Percentiles rank a stretch among this genome's conserved stretches.
Conservation (phyloP, 2,797 vertebrate species). For the Morelia viridis region DNA sequence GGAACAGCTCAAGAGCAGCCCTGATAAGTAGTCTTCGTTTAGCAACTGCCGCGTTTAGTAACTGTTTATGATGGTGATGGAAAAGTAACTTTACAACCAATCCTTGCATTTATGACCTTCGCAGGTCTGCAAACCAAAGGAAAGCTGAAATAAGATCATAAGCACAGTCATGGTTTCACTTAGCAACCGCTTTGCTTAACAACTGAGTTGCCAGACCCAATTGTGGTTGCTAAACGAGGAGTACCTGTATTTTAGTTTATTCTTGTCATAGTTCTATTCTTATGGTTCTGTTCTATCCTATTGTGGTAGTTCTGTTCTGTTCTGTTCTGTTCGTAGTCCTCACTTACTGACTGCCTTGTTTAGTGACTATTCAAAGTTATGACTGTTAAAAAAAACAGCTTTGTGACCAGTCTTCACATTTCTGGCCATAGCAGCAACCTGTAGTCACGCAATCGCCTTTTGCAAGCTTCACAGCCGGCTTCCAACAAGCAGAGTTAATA, state of each 20-base stretch:
- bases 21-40: background rate
- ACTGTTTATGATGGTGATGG: background rate
- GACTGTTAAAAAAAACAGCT: too few relatives aligned
- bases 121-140: background rate
- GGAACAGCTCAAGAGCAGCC: background rate
- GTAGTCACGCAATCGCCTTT: too few relatives aligned
- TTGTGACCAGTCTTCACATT: too few relatives aligned
- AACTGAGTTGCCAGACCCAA: background rate
- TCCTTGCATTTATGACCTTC: background rate
- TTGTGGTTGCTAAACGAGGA: background rate
- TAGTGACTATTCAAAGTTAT: too few relatives aligned
- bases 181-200: background rate
- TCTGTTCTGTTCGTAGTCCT: too few relatives aligned
- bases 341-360: too few relatives aligned
- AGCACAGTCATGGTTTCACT: background rate
- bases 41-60: background rate
- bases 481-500: too few relatives aligned
- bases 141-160: background rate
- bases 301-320: background rate
- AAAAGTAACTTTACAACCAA: background rate
- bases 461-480: too few relatives aligned
- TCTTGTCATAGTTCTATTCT: background rate
- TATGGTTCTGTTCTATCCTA: background rate
- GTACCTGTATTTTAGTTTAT: background rate
- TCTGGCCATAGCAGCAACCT: too few relatives aligned